These are phyloP conservation scores for Heteropelma amictum DNA, from an alignment of 2,888 invertebrate species.

Conservation along the genomic window DNA sequence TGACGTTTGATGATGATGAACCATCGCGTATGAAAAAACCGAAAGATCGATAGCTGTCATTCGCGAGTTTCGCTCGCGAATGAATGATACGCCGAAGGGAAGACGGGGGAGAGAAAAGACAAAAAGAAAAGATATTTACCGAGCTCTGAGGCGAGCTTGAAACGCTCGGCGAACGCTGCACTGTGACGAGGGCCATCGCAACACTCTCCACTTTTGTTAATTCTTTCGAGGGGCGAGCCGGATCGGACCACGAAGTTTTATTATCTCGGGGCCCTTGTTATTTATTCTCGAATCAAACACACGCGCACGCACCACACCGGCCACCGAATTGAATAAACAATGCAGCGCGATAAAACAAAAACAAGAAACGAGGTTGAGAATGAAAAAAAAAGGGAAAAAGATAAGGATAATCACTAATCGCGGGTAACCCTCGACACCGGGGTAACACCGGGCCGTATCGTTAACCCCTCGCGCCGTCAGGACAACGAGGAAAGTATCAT, in stretches of 20 bases:
- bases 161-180: constrained; percentile 86
- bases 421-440: constrained; percentile 59
- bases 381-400: constrained; percentile 68
- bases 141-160: constrained; percentile 83
- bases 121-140: constrained; percentile 76
- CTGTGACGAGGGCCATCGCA: constrained; percentile 85
- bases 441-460: constrained; percentile 64
- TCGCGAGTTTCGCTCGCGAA: not conserved
- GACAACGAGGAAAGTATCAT: constrained; percentile 71
- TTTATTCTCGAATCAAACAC: not conserved
- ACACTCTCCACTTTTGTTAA: constrained; percentile 61
- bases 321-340: too few species aligned
- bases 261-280: constrained; percentile 30
- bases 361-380: constrained; percentile 58
- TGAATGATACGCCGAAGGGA: not conserved
- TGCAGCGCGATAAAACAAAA: not conserved
- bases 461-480: constrained; percentile 68
- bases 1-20: too few species aligned
- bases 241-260: constrained; percentile 37
- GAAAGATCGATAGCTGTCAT: too few species aligned
- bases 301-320: constrained; percentile 9
- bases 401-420: constrained; percentile 49
- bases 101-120: not conserved
- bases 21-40: too few species aligned
- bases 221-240: not conserved